These are phyloP conservation scores for Drymonia ruficornis DNA, from an alignment of 2,888 invertebrate genomes.

Conservation along the genomic window DNA sequence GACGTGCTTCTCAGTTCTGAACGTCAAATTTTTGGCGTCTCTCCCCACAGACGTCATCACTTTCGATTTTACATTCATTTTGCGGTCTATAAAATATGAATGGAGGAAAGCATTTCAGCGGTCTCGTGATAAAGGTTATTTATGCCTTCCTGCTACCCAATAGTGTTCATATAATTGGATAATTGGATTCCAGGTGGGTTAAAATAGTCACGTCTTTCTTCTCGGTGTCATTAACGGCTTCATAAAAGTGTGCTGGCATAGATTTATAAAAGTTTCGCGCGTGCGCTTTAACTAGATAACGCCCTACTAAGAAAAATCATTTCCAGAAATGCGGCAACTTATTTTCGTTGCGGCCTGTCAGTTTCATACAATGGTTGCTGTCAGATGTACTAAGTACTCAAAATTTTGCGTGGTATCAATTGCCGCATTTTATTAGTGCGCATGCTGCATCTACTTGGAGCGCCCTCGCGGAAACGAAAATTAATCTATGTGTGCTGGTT, in stretches of 20 bases:
- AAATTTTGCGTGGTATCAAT: no score
- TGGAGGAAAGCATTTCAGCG: not conserved
- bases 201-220: not conserved
- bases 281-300: no score
- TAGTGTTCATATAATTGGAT: not conserved
- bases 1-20: not conserved
- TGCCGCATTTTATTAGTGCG: no score
- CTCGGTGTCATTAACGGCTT: not conserved
- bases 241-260: not conserved
- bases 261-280: no score
- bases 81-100: not conserved
- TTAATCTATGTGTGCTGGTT: no score
- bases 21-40: not conserved
- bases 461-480: no score
- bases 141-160: not conserved
- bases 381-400: no score
- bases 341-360: no score
- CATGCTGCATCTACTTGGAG: no score
- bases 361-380: no score
- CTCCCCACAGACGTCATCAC: not conserved
- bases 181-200: not conserved
- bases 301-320: no score
- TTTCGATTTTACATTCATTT: not conserved
- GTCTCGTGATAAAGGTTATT: not conserved
- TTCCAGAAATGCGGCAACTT: no score